A percentile compares a stretch with the other conserved stretches of the same genome.
These are phyloP conservation scores for Larimichthys polyactis DNA, from an alignment of 2,113 vertebrate species.

Conservation along the genomic window DNA sequence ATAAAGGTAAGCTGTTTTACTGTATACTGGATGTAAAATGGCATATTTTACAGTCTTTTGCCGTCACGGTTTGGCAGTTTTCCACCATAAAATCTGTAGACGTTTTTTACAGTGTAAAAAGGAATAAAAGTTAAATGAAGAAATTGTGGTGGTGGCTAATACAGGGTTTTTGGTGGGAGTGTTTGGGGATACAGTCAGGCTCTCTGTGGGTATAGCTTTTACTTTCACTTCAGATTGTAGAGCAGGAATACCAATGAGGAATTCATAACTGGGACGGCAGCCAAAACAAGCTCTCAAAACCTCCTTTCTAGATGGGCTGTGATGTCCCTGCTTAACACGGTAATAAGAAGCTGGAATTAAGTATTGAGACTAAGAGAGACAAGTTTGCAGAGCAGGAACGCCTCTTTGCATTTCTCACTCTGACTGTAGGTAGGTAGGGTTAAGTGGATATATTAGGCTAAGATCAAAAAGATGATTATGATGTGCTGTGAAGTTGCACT, in stretches of 20 bases:
- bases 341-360: slow-evolving; percentile 63
- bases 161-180: slow-evolving; percentile 13
- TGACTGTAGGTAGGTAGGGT: slow-evolving; percentile 35
- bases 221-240: slow-evolving; percentile 38
- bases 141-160: slow-evolving; percentile 5
- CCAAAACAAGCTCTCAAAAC: slow-evolving; percentile 61
- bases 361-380: slow-evolving; percentile 24
- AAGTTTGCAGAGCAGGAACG: slow-evolving; percentile 24
- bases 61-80: too few species aligned
- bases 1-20: too few species aligned
- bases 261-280: slow-evolving; percentile 47
- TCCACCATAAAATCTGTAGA: too few species aligned
- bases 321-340: slow-evolving; percentile 42
- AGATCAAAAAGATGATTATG: slow-evolving; percentile 63
- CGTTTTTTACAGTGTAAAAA: too few species aligned
- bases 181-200: slow-evolving; percentile 14
- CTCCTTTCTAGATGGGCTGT: slow-evolving; percentile 45
- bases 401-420: slow-evolving; percentile 43
- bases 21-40: too few species aligned
- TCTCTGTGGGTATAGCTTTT: slow-evolving; percentile 27
- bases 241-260: slow-evolving; percentile 66
- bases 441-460: slow-evolving; percentile 53
- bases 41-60: too few species aligned
- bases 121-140: slow-evolving; percentile 31
- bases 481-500: slow-evolving; percentile 40